These are phyloP conservation scores for Xestobium rufovillosum DNA, from an alignment of 2,888 invertebrate species.

Conservation along the genomic window DNA sequence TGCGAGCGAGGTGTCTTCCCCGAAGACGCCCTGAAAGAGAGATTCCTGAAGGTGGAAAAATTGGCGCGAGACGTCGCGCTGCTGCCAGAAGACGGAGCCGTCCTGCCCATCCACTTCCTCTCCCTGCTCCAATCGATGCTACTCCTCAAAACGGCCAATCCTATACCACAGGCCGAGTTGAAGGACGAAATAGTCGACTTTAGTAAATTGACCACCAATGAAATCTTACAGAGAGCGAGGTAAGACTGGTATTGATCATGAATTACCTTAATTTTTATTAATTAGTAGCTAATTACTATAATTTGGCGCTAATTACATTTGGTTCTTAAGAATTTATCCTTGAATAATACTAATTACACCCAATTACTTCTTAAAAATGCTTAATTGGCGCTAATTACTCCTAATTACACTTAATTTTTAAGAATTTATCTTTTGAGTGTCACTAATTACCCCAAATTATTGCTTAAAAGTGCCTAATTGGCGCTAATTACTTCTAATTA, in stretches of 20 bases:
- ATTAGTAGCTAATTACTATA: too few species aligned
- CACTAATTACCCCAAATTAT: too few species aligned
- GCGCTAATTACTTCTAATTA: too few species aligned
- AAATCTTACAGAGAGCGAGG: conserved; percentile 85
- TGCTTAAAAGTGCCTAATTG: too few species aligned
- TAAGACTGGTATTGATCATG: conserved; percentile 41
- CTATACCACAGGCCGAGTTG: conserved; percentile 66
- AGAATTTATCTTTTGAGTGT: too few species aligned
- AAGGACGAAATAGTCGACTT: conserved; percentile 67
- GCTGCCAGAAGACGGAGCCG: conserved; percentile 83
- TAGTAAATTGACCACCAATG: conserved; percentile 71
- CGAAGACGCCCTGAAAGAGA: conserved; percentile 75
- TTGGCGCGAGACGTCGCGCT: conserved; percentile 78
- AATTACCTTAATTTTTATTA: too few species aligned
- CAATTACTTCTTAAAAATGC: too few species aligned
- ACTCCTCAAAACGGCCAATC: conserved; percentile 58
- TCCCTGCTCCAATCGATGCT: conserved; percentile 88
- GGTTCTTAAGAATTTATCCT: too few species aligned
- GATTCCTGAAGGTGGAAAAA: conserved; percentile 74
- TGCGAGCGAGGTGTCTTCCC: conserved; percentile 77
- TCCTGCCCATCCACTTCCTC: conserved; percentile 71
- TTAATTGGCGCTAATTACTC: too few species aligned
- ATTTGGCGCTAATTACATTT: too few species aligned
- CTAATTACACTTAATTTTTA: too few species aligned
- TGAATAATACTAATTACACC: too few species aligned